phyloP scores from a whole-genome alignment of 2,113 vertebrate genomes.

The Hiodon tergisus region DNA sequence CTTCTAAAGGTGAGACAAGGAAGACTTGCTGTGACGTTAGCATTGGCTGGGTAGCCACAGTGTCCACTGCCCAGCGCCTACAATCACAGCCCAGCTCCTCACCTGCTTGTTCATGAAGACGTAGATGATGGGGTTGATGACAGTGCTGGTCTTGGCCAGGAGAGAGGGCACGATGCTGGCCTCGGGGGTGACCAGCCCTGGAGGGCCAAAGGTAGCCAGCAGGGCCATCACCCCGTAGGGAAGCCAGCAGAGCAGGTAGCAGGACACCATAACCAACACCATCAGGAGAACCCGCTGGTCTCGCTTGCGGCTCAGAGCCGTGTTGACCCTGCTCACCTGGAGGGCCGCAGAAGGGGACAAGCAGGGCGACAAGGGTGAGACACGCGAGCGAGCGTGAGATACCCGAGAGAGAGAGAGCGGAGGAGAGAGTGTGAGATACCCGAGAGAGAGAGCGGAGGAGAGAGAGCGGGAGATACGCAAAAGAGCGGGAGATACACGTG shows the following conservation, averaged over 20 bases:
- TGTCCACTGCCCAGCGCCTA: too few relatives aligned
- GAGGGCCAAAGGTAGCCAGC: conserved; percentile 47
- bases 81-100: conserved; percentile 10
- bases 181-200: conserved; percentile 45
- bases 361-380: not conserved
- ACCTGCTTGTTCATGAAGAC: conserved; percentile 64
- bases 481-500: too few relatives aligned
- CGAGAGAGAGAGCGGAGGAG: too few relatives aligned
- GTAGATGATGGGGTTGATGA: conserved; percentile 60
- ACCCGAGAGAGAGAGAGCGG: too few relatives aligned
- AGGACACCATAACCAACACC: conserved; percentile 57
- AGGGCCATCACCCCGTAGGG: conserved; percentile 54
- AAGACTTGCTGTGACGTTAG: too few relatives aligned
- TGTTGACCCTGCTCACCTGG: conserved; percentile 43
- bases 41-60: too few relatives aligned
- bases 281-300: conserved; percentile 51
- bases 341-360: not conserved
- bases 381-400: too few relatives aligned
- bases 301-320: conserved; percentile 19
- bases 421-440: too few relatives aligned
- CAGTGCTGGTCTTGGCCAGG: conserved; percentile 58
- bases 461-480: too few relatives aligned
- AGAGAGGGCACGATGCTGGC: conserved; percentile 58
- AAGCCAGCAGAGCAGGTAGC: conserved; percentile 63
- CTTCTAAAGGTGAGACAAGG: too few relatives aligned